Base-by-base conservation (phyloP, 1,140 invertebrate species). In the Tetragonula clypearis region DNA sequence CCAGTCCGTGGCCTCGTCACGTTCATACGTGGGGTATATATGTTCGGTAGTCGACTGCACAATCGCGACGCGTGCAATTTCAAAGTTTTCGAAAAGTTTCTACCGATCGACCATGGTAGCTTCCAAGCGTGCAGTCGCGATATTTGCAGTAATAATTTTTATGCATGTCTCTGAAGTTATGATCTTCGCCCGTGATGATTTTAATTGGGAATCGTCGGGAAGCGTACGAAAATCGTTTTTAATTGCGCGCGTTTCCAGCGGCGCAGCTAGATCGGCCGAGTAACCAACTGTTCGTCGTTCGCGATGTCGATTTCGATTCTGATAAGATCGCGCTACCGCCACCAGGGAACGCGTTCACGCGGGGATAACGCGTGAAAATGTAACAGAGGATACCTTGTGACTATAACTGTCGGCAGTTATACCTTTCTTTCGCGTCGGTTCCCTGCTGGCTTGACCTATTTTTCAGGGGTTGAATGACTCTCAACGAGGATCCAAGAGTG, bases 251-350 rank as follows among this genome's bases (percentile, higher is more conserved):
- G 35, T 35, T 35, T 35, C 35, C 35, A 49, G 41, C 6, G 8
- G 41, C 41, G 41, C 5, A 41, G 41, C 8, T 49, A 49, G 41
- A 49, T 8, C 9, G 41, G 8, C 8, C 41, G 9, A 49, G 41
- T 49, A 49, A 0, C 6, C 41, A 6, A 8, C 41, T 49, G 41
- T 49, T 8, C 41, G 41, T 8, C 41, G 41, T 49, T 49, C 75
- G 66, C 82, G 86, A 88, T 72, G 85, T 71, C 85, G 85, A 87
- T 89, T 69, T 89, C 60, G 35, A 30, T 17, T 19, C 62, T 19
- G 87, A 90, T 90, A 90, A 90, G 79, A 84, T 84, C 72, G 86
- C 69, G 73, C 53, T 55, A 82, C 65, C 49, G 69, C 19, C 41
- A 60, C 62, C 74, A 8, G 73, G 55, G 56, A 35, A 21, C 55